Base-by-base conservation (phyloP, 2,113 vertebrate species). In the Hystrix cristata region DNA sequence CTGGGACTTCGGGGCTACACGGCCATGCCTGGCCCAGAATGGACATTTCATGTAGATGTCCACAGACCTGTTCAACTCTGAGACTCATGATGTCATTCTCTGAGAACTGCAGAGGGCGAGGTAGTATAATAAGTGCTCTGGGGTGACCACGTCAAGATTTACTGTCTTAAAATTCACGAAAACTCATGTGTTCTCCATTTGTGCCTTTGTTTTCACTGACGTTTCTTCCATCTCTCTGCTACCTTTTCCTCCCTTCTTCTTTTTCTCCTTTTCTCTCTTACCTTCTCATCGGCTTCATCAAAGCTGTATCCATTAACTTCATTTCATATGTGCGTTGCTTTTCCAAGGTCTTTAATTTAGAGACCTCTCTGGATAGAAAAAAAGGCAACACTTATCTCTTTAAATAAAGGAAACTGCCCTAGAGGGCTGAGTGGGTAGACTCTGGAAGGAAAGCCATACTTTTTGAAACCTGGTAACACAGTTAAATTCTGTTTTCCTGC, bases 331-430 rank as follows among this genome's bases (percentile, higher is more conserved):
- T 59, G 16, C 34, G 74, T 43, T 62, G 25, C 29, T 94, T 89
- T 91, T 57, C 34, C 67, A 67, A 46, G 74, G 53, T 85, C 86
- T 97, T 92, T 95, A 74, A 93, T 90, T 81, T n/a, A 65, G 16
- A 91, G 27, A 34, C 46, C 48, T 87, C 53, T 87, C 11, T 90
- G 90, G 65, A 31, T 34, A 64, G 62, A 46, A 71, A 43, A 65
- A 79, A 10, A 60, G 48, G 71, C 29, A 53, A 74, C 71, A n/a
- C 27, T 94, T 94, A 80, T 53, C 71, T 69, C 59, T 94, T 97
- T 95, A 96, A 95, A 98, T 71, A 94, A 81, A 95, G 62, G 72
- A 90, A 96, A 80, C 34, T 27, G n/a, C 91, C 93, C 92, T 65
- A 74, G 53, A 72, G 81, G 78, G 92, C 81, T n/a, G 97, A 88